Evolutionary conservation across 2,888 invertebrate species (phyloP).

Genomic region (Folsomia manolachei): DNA sequence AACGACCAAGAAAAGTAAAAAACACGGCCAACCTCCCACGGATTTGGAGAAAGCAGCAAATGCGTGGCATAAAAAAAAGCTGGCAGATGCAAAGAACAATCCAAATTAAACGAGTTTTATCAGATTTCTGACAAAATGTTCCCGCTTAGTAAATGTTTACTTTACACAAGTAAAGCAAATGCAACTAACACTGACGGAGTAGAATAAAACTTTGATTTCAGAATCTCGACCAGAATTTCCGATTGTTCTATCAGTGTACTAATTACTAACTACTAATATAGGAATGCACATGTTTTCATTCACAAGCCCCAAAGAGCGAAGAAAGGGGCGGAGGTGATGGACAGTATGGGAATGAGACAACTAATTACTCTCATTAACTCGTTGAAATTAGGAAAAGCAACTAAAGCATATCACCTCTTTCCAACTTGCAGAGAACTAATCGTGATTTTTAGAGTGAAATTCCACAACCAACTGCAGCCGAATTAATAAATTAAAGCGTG

Average conservation of each 20-base stretch:
- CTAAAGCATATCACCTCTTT: neutral
- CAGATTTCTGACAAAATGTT: conserved; percentile 23
- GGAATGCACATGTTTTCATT: neutral
- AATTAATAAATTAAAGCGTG: neutral
- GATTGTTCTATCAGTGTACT: too few species aligned
- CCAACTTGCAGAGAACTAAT: neutral
- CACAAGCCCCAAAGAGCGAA: too few species aligned
- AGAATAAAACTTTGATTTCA: neutral
- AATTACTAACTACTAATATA: too few species aligned
- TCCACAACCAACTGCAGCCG: too few species aligned
- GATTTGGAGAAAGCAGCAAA: too few species aligned
- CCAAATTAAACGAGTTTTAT: conserved; percentile 25
- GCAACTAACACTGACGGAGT: too few species aligned
- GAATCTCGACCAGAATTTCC: neutral
- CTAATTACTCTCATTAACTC: conserved; percentile 18
- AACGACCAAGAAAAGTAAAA: too few species aligned
- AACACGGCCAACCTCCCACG: too few species aligned
- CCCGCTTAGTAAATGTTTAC: neutral
- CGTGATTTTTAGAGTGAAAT: neutral
- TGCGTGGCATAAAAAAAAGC: too few species aligned
- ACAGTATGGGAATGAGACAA: neutral
- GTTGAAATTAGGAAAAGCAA: neutral
- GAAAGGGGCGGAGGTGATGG: neutral
- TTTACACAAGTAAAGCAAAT: neutral
- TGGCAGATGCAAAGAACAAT: too few species aligned